A percentile compares a stretch with the other conserved stretches of the same genome.
Conservation (phyloP, 2,113 vertebrate species). For the Triplophysa tibetana region DNA sequence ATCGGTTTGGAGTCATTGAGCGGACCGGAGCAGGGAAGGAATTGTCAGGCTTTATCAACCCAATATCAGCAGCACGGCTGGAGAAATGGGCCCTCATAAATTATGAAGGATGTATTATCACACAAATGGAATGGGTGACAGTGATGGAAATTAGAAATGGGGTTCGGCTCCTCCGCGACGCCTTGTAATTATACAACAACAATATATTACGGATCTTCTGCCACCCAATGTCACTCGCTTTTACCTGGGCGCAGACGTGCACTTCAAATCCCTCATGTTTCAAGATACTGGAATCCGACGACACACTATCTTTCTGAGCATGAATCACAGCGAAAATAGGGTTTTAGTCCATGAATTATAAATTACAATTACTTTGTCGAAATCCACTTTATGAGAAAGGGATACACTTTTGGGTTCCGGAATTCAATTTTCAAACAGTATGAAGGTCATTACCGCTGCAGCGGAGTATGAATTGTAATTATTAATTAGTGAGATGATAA, state of each 20-base stretch:
- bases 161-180: constrained; percentile 31
- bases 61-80: constrained; percentile 54
- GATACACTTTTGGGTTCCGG: background rate
- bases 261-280: constrained; percentile 10
- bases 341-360: constrained; percentile 30
- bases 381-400: background rate
- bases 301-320: background rate
- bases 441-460: constrained; percentile 36
- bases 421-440: constrained; percentile 24
- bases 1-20: background rate
- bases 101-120: constrained; percentile 64
- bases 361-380: constrained; percentile 20
- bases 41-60: constrained; percentile 57
- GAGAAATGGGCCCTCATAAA: constrained; percentile 65
- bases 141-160: constrained; percentile 58
- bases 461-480: constrained; percentile 41
- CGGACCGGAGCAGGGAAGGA: background rate
- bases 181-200: constrained; percentile 48
- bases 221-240: background rate
- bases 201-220: constrained; percentile 48
- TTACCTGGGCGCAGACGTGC: constrained; percentile 7
- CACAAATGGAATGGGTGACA: constrained; percentile 59
- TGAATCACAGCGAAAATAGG: background rate
- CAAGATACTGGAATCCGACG: background rate
- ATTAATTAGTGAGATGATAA: constrained; percentile 51